Evolutionary conservation across 1,140 invertebrate genomes (phyloP), one percentile per base, ranked within the genome.

Genomic region (Brachionus sp.): DNA sequence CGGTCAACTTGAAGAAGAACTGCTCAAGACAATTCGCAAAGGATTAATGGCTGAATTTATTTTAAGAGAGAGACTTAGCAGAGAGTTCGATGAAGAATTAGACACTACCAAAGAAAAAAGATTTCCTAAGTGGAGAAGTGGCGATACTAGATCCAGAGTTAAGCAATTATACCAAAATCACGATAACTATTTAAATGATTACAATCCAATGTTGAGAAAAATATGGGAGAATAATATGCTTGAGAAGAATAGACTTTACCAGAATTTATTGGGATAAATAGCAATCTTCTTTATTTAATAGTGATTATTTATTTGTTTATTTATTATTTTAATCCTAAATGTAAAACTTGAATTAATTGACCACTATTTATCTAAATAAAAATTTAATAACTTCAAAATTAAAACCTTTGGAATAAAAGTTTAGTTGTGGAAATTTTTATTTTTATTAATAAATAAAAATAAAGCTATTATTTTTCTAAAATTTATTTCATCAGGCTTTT

Each of bases 211-310:
- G 9, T n/a, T 80, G 33, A 57, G 77, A 39, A 57, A 80, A 44
- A 57, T 80, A 39, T 80, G 77, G 77, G 77, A 80, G 19, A 80
- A 80, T 25, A 80, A 80, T 25, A 80, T 80, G 77, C 29, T 62
- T 7, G 77, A 80, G 29, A 80, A 80, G 13, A 80, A 80, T 35
- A 57, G 25, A 62, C 12, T 80, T 10, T 80, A 80, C n/a, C 50
- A 80, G 25, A 80, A 80, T 39, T 44, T 80, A 57, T n/a, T 62
- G 0, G 77, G 77, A 25, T 80, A 80, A 80, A 62, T 25, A n/a
- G 29, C 13, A 70, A 42, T 29, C 4, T 73, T 73, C 6, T 78
- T 78, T 39, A 39, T 57, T 9, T 23, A 19, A 3, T 5, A n/a
- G 7, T 57, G 19, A 16, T n/a, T 16, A 13, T 50, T 50, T n/a